phyloP scores from a whole-genome alignment of 2,797 vertebrate species.

The Gymnodraco acuticeps region DNA sequence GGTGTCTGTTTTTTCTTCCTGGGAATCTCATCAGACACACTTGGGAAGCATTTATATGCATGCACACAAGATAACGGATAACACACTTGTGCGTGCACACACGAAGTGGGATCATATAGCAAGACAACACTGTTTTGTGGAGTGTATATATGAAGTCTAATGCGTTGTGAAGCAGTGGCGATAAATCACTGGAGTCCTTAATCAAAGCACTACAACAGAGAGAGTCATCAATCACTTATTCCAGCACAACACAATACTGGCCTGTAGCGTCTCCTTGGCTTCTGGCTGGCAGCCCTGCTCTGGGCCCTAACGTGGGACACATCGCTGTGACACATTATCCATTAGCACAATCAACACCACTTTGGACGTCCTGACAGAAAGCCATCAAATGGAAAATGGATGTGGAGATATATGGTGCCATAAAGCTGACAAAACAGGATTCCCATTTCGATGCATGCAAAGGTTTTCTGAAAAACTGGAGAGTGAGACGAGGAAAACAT shows the following conservation, averaged over 20 bases:
- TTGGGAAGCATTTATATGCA: conserved; percentile 51
- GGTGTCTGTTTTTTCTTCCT: neutral
- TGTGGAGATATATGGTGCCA: conserved; percentile 53
- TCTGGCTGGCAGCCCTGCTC: conserved; percentile 54
- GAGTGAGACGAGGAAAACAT: conserved; percentile 10
- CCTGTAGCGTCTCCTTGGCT: conserved; percentile 60
- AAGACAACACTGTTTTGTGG: conserved; percentile 66
- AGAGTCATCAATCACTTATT: conserved; percentile 84
- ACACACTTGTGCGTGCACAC: neutral
- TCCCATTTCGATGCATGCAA: conserved; percentile 19
- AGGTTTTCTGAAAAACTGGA: conserved; percentile 9
- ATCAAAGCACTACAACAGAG: conserved; percentile 82
- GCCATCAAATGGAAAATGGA: conserved; percentile 62
- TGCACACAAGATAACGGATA: conserved; percentile 62
- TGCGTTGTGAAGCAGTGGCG: conserved; percentile 79
- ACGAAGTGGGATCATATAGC: conserved; percentile 45
- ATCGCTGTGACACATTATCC: conserved; percentile 73
- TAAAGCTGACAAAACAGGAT: conserved; percentile 51
- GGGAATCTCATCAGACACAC: conserved; percentile 49
- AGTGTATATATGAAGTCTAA: conserved; percentile 79
- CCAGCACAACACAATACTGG: conserved; percentile 70
- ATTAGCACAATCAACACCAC: conserved; percentile 76
- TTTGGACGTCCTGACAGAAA: conserved; percentile 68
- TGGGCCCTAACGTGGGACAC: conserved; percentile 54
- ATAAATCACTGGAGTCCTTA: conserved; percentile 86